Evolutionary conservation across 2,797 vertebrate species (phyloP).

Genomic region (Merluccius polli): DNA sequence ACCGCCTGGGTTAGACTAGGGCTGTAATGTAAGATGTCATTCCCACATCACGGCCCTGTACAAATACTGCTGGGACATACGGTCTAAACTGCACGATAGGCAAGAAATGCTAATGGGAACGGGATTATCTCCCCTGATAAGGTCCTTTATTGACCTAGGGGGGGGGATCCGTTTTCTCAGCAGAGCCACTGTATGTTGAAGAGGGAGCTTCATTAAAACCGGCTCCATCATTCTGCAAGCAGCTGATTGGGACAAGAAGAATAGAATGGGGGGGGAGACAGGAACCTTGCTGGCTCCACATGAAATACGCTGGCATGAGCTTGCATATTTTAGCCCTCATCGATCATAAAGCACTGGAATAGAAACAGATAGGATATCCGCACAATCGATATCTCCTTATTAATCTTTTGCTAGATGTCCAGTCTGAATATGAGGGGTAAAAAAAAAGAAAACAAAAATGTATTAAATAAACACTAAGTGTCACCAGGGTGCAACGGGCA

Average conservation of each 20-base stretch:
- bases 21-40: background rate
- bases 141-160: constrained; percentile 10
- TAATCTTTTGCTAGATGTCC: constrained; percentile 31
- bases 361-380: constrained; percentile 46
- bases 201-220: constrained; percentile 35
- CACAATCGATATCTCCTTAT: constrained; percentile 35
- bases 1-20: too few relatives aligned
- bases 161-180: constrained; percentile 8
- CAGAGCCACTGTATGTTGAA: constrained; percentile 18
- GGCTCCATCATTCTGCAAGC: constrained; percentile 34
- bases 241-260: background rate
- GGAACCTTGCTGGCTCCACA: constrained; percentile 6
- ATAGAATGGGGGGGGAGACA: background rate
- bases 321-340: constrained; percentile 46
- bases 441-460: background rate
- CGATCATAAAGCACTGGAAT: constrained; percentile 31
- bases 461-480: background rate
- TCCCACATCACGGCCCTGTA: background rate
- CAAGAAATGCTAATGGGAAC: background rate
- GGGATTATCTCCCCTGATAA: constrained; percentile 10
- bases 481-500: too few relatives aligned
- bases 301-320: constrained; percentile 47
- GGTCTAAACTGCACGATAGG: background rate
- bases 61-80: background rate
- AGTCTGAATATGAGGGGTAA: constrained; percentile 20